These are phyloP conservation scores for Macquaria australasica DNA, from an alignment of 2,113 vertebrate species.

Conservation along the genomic window DNA sequence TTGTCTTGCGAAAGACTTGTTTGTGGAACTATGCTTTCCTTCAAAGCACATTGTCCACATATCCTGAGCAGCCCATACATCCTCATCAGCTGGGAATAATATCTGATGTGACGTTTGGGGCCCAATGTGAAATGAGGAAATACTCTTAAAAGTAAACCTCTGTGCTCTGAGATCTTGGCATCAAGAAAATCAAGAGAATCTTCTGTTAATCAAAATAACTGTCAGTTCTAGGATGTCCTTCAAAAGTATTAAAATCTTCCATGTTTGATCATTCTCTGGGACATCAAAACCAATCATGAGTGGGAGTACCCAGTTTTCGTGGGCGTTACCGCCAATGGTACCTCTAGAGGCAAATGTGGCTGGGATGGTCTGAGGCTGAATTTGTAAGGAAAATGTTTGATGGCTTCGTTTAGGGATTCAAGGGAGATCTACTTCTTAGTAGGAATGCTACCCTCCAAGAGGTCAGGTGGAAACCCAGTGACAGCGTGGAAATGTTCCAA, in stretches of 20 bases:
- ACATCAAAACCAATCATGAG: conserved; percentile 11
- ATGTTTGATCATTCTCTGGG: conserved; percentile 5
- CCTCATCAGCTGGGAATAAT: no score
- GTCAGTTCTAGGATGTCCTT: conserved; percentile 17
- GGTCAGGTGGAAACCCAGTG: conserved; percentile 19
- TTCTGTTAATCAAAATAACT: background rate
- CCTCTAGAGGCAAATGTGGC: background rate
- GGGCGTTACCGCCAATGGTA: background rate
- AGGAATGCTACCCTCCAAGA: conserved; percentile 15
- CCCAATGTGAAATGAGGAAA: background rate
- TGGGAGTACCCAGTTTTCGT: conserved; percentile 2
- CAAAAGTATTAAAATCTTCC: conserved; percentile 15
- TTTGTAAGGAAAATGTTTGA: conserved; percentile 15
- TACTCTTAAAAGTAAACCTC: background rate
- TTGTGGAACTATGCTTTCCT: no score
- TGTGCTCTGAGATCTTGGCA: conserved; percentile 12
- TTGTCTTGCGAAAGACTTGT: no score
- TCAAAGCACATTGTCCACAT: no score
- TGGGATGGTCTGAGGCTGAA: conserved; percentile 7
- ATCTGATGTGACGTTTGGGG: no score
- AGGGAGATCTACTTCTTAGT: conserved; percentile 21
- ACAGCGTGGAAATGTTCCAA: conserved; percentile 19
- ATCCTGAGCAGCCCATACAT: no score
- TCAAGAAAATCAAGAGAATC: conserved; percentile 16
- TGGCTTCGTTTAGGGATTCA: conserved; percentile 1